A percentile compares a stretch with the other conserved stretches of the same genome.
Evolutionary conservation across 2,888 invertebrate species (phyloP).

Genomic region (Cantharis nigra): DNA sequence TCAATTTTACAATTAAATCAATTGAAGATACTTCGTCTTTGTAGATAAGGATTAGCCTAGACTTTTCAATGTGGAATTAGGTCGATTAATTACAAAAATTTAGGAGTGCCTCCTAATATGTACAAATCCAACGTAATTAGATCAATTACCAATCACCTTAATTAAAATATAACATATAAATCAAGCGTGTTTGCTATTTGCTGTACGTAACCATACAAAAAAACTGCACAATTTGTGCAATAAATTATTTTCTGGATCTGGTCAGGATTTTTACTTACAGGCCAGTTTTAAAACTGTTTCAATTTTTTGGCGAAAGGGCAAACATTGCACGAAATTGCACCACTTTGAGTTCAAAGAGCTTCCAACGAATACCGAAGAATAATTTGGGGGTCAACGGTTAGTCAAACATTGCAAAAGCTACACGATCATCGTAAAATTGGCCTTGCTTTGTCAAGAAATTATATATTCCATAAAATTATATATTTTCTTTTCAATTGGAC

Average conservation of each 20-base stretch:
- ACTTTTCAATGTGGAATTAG: neutral
- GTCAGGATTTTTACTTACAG: neutral
- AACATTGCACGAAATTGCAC: neutral
- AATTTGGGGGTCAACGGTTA: neutral
- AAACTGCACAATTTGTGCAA: neutral
- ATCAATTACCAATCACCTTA: neutral
- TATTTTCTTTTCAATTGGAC: no score
- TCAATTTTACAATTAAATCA: conserved; percentile 36
- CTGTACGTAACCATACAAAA: no score
- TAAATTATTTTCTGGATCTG: neutral
- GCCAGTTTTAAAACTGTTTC: no score
- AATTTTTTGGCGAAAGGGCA: no score
- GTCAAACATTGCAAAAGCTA: no score
- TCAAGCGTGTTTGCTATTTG: neutral
- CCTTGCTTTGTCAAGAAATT: no score
- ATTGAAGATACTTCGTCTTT: conserved; percentile 6
- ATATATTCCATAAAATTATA: no score
- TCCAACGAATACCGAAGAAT: no score
- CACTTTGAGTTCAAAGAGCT: neutral
- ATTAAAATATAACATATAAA: neutral
- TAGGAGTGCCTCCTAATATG: neutral
- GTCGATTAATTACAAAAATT: neutral
- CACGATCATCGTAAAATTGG: no score
- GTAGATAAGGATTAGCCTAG: neutral
- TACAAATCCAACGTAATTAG: neutral